Evolutionary conservation across 2,888 invertebrate species (phyloP).

Genomic region (Sinelater perroti): DNA sequence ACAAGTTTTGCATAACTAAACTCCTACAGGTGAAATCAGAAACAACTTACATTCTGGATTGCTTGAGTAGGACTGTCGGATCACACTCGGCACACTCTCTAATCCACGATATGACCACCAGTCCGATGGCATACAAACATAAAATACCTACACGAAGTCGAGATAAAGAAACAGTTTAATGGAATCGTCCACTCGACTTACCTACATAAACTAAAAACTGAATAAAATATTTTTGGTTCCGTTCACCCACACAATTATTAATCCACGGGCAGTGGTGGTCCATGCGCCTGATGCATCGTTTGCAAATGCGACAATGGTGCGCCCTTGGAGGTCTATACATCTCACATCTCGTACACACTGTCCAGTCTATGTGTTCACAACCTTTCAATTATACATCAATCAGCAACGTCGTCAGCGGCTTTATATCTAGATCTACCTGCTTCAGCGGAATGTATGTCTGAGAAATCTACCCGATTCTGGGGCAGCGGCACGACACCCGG

Average conservation of each 20-base stretch:
- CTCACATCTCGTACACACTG: constrained; percentile 82
- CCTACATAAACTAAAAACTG: constrained; percentile 85
- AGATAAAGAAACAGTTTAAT: constrained; percentile 30
- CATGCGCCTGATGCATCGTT: constrained; percentile 81
- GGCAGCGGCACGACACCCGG: constrained; percentile 87
- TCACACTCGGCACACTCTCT: constrained; percentile 74
- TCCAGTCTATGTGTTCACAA: constrained; percentile 74
- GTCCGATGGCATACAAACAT: constrained; percentile 71
- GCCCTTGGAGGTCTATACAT: constrained; percentile 84
- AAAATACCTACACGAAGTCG: constrained; percentile 66
- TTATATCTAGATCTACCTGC: constrained; percentile 51
- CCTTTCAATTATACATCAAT: constrained; percentile 45
- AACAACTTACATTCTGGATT: constrained; percentile 75
- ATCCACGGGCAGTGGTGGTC: constrained; percentile 93
- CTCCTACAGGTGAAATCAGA: background rate
- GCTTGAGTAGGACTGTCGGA: constrained; percentile 71
- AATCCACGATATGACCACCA: constrained; percentile 78
- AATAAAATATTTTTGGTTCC: constrained; percentile 91
- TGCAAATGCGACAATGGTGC: constrained; percentile 88
- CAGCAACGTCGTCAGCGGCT: background rate
- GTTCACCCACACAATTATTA: constrained; percentile 92
- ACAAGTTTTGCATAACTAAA: no score
- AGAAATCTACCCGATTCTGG: constrained; percentile 77
- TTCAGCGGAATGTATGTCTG: constrained; percentile 76
- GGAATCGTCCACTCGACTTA: constrained; percentile 33